These are phyloP conservation scores for Geodia barretti DNA, from an alignment of 37 sponge, comb jelly and placozoan species.

Conservation along the genomic window DNA sequence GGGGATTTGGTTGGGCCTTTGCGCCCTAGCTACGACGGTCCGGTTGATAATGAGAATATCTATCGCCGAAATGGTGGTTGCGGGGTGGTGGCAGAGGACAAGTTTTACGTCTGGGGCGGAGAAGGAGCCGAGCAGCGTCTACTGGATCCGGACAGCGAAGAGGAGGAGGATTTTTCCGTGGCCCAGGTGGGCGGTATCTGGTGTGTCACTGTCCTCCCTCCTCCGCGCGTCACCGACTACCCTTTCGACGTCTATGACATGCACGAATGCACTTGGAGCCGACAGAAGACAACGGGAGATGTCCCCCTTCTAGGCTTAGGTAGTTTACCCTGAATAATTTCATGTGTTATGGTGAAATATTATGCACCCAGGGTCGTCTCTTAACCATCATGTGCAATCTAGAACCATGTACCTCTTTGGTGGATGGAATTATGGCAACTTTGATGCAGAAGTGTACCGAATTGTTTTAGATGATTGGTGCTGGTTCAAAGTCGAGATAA, in stretches of 20 bases:
- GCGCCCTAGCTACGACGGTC: neutral
- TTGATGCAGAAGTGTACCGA: constrained; percentile 50
- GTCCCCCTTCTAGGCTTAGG: constrained; percentile 52
- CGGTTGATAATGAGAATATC: neutral
- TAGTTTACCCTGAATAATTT: too few relatives aligned
- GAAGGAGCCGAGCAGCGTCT: neutral
- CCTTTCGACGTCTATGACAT: constrained; percentile 61
- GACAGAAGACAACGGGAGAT: constrained; percentile 37
- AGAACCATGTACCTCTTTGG: constrained; percentile 49
- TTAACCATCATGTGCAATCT: neutral
- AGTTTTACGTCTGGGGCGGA: constrained; percentile 74
- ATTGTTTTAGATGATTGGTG: constrained; percentile 19
- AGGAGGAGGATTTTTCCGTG: constrained; percentile 4
- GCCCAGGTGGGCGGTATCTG: neutral
- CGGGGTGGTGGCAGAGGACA: constrained; percentile 31
- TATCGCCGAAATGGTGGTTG: constrained; percentile 56
- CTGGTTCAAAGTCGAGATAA: constrained; percentile 32
- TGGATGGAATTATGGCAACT: constrained; percentile 50
- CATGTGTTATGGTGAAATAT: too few relatives aligned
- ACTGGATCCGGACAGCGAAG: neutral
- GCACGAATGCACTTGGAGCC: constrained; percentile 19
- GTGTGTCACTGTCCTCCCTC: constrained; percentile 20
- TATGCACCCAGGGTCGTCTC: constrained; percentile 15
- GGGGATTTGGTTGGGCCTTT: neutral
- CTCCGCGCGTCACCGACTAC: neutral